These are phyloP conservation scores for Rutilus rutilus DNA, from an alignment of 2,113 vertebrate species.

Conservation along the genomic window DNA sequence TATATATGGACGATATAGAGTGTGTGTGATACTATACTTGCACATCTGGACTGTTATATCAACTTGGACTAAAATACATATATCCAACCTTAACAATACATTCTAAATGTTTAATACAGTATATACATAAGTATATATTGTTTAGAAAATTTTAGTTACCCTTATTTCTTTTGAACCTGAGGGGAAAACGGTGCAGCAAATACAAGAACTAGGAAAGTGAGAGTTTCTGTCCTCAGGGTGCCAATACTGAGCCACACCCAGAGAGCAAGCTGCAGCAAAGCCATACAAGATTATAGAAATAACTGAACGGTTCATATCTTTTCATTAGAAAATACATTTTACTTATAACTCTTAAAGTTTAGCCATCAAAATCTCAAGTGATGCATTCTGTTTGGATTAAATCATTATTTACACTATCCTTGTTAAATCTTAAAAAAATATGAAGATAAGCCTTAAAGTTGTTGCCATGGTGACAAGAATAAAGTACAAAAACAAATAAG, in stretches of 20 bases:
- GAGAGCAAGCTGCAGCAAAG: not conserved
- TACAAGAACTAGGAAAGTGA: not conserved
- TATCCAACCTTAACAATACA: not conserved
- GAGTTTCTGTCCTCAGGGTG: constrained; percentile 15
- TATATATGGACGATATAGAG: no score
- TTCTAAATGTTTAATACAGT: not conserved
- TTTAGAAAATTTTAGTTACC: not conserved
- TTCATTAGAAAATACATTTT: not conserved
- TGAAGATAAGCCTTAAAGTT: not conserved
- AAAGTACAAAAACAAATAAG: constrained; percentile 1
- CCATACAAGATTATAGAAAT: not conserved
- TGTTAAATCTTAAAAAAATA: not conserved
- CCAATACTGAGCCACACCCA: constrained; percentile 35
- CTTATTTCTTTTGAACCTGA: not conserved
- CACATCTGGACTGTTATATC: not conserved
- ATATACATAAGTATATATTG: not conserved
- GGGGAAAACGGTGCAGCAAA: not conserved
- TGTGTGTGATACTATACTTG: not conserved
- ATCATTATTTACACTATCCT: not conserved
- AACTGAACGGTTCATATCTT: not conserved
- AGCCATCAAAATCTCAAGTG: not conserved
- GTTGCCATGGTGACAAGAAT: not conserved
- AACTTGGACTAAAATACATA: not conserved
- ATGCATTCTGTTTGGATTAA: not conserved
- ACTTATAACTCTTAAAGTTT: not conserved